Evolutionary conservation across 2,113 vertebrate species (phyloP).

Genomic region (Tringa solitaria): DNA sequence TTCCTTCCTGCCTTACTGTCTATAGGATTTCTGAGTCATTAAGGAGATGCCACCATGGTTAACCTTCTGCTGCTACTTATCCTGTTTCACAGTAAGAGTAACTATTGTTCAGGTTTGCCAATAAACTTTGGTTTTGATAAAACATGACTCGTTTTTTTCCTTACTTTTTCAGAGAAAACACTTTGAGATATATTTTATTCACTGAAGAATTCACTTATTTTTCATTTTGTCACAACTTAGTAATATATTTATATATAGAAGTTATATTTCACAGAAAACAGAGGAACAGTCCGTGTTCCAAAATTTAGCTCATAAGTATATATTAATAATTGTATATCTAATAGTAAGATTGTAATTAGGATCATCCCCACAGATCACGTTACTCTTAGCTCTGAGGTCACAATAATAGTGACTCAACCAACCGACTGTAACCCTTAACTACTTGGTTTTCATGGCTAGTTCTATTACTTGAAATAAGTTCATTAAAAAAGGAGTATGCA

Average conservation of each 20-base stretch:
- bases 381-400: constrained; percentile 17
- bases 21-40: not conserved
- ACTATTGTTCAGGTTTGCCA: not conserved
- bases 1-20: not conserved
- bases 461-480: not conserved
- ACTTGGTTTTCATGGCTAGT: not conserved
- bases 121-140: not conserved
- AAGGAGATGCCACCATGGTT: not conserved
- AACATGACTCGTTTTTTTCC: not conserved
- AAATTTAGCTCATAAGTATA: not conserved
- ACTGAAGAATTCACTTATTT: not conserved
- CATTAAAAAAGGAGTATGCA: not conserved
- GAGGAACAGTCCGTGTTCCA: not conserved
- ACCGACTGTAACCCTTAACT: not conserved
- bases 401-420: not conserved
- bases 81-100: not conserved
- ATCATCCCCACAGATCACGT: not conserved
- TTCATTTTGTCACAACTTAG: not conserved
- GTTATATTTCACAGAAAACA: not conserved
- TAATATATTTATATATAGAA: not conserved
- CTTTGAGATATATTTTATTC: not conserved
- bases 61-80: not conserved
- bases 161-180: not conserved
- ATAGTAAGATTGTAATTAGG: not conserved
- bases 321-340: not conserved